Percentiles rank a stretch among this genome's conserved stretches.
These are phyloP conservation scores for Ceratitis capitata DNA, from an alignment of 1,140 invertebrate species.

Conservation along the genomic window DNA sequence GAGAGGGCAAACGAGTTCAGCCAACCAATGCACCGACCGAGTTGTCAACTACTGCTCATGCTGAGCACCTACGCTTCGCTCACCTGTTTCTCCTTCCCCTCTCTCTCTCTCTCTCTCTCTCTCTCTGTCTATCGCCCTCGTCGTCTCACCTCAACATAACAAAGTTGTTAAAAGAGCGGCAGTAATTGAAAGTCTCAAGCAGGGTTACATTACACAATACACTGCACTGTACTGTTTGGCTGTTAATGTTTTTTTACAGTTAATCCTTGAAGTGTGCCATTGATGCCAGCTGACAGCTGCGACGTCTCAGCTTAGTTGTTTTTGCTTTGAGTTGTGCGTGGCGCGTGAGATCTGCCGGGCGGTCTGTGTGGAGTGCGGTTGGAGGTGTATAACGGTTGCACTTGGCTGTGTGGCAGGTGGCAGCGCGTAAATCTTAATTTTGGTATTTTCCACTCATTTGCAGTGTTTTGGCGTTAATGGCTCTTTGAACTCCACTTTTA, in stretches of 20 bases:
- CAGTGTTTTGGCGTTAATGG: background rate
- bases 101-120: background rate
- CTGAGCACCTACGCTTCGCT: no score
- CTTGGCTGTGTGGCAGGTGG: background rate
- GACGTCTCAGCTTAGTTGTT: background rate
- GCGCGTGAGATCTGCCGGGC: background rate
- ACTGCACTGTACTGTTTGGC: background rate
- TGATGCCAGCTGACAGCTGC: background rate
- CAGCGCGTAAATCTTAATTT: background rate
- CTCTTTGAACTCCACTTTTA: no score
- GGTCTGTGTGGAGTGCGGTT: no score
- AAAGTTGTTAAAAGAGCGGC: constrained; percentile 24
- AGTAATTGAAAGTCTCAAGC: constrained; percentile 35
- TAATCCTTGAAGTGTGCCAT: background rate
- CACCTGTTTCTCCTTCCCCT: background rate
- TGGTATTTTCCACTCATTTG: background rate
- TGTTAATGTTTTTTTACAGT: background rate
- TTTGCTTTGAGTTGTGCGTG: background rate
- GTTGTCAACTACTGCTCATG: background rate
- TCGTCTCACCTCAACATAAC: background rate
- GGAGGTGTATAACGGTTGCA: no score
- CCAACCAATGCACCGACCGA: background rate
- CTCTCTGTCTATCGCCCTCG: background rate
- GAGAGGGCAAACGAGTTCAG: no score
- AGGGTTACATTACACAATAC: background rate